Evolutionary conservation across 1,140 invertebrate genomes (phyloP), one percentile per base, ranked within the genome.

Genomic region (Chrysomallon squamiferum): DNA sequence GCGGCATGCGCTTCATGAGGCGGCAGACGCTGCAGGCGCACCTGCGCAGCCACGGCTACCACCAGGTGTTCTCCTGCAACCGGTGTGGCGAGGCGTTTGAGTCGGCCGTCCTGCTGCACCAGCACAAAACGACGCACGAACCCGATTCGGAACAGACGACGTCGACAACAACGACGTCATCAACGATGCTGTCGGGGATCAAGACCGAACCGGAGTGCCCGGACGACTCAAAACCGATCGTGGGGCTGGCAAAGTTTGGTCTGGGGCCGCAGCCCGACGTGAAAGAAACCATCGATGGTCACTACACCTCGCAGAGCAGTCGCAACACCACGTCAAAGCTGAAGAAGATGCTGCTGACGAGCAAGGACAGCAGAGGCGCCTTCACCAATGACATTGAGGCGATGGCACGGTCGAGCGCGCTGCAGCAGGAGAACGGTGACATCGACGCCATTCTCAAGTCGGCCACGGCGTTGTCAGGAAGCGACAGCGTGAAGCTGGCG

Each of bases 21-120:
- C 60, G 69, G 30, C 69, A 75, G 47, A 68, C 72, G 0, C 66
- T 79, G n/a, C 69, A 72, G 38, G 59, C 59, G 20, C 65, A 68
- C 43, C 32, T 65, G 25, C 33, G 59, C n/a, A 65, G 52, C 18
- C 66, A 67, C 56, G 66, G 63, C 4, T 64, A 69, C 13, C 35
- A 59, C 45, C 65, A 73, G 49, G 68, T 78, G 18, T 73, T 70
- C 35, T 76, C 75, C 3, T 80, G 78, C 63, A 70, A 72, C 27
- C 62, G 68, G n/a, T 80, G 78, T 56, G 78, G 78, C 1, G 78
- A 80, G 58, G 74, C 74, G 13, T 80, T 74, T 65, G 75, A 78
- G 29, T 69, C 67, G 29, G 61, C 68, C 6, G 66, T 72, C 2
- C 68, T 77, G 52, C 71, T 80, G 27, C 67, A 77, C 15, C 57